Percentiles rank a stretch among this genome's conserved stretches.
Conservation (phyloP, 2,113 vertebrate species). For the Hippocampus mohnikei region DNA sequence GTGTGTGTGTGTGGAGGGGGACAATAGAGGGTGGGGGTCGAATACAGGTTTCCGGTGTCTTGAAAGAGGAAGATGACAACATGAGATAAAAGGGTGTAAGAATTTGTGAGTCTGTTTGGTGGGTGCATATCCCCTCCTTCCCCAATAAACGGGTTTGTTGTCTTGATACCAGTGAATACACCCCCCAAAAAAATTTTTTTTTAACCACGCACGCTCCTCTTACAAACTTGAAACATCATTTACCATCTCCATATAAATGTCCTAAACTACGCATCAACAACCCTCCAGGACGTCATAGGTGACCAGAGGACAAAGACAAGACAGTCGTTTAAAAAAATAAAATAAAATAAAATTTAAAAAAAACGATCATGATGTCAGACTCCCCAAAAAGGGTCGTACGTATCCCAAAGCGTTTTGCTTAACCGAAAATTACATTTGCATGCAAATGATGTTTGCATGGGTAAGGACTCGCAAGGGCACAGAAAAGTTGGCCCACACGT, state of each 20-base stretch:
- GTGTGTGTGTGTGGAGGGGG: background rate
- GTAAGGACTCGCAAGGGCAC: background rate
- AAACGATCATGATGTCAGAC: background rate
- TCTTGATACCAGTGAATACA: no score
- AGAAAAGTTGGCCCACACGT: background rate
- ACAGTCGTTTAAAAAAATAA: background rate
- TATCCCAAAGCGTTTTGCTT: background rate
- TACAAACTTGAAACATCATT: background rate
- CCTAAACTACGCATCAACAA: no score
- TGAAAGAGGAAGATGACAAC: slow-evolving; percentile 65
- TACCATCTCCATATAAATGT: slow-evolving; percentile 11
- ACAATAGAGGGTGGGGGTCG: slow-evolving; percentile 21
- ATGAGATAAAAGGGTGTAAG: slow-evolving; percentile 51
- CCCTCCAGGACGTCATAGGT: no score
- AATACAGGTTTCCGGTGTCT: slow-evolving; percentile 49
- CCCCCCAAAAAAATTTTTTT: no score
- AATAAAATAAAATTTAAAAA: background rate
- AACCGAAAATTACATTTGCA: background rate
- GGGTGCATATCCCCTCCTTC: background rate
- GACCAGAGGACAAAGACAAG: background rate
- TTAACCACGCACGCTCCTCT: no score
- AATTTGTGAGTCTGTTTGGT: slow-evolving; percentile 7
- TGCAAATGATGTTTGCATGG: background rate
- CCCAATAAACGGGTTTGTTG: no score
- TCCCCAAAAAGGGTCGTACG: background rate